Evolutionary conservation across 2,888 invertebrate genomes (phyloP).

Genomic region (Nineta flava): DNA sequence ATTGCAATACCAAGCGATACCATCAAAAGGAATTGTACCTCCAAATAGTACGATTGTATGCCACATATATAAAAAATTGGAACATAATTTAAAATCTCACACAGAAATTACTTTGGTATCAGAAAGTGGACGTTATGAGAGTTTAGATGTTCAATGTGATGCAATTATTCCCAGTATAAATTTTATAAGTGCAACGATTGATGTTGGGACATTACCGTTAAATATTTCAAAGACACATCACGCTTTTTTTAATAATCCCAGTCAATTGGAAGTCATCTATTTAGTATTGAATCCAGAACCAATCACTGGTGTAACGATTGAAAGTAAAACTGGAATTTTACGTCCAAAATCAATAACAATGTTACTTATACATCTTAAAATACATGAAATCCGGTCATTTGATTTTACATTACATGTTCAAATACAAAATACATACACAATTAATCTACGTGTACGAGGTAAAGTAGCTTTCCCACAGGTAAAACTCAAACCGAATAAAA

Average conservation of each 20-base stretch:
- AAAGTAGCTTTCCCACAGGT: slow-evolving; percentile 34
- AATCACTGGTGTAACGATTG: not conserved
- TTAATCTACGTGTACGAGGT: slow-evolving; percentile 26
- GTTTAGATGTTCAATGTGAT: not conserved
- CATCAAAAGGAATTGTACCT: not conserved
- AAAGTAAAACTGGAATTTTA: not conserved
- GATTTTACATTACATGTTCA: slow-evolving; percentile 10
- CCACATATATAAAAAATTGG: not conserved
- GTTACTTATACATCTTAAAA: not conserved
- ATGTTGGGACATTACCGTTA: not conserved
- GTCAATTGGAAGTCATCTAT: not conserved
- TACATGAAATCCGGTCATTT: slow-evolving; percentile 8
- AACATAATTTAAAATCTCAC: not conserved
- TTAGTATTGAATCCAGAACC: not conserved
- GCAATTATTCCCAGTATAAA: not conserved
- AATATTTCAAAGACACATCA: not conserved
- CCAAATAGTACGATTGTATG: not conserved
- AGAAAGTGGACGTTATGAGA: not conserved
- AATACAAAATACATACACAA: slow-evolving; percentile 26
- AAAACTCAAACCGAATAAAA: slow-evolving; percentile 30
- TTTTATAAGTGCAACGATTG: not conserved
- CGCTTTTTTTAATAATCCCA: not conserved
- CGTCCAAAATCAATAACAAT: not conserved
- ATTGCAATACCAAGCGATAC: not conserved
- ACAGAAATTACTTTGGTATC: not conserved